Base-by-base conservation (phyloP, 2,797 vertebrate genomes). In the Poecilia wingei region DNA sequence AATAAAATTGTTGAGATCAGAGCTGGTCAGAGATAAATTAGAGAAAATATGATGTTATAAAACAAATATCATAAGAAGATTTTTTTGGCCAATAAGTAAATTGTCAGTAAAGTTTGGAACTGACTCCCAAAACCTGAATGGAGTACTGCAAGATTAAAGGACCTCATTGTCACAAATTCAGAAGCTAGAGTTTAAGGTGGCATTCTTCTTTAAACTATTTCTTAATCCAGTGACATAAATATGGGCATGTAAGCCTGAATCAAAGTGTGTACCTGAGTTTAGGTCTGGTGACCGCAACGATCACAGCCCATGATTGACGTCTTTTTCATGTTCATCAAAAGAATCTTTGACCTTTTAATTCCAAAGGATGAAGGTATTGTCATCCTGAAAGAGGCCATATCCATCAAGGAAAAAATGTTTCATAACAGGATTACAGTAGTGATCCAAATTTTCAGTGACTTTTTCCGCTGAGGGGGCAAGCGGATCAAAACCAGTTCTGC, bases 361-460 rank as follows among this genome's bases (percentile, higher is more conserved):
- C 25, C 45, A 13, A 10, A 16, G 18, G 9, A 75, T 41, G 2
- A 28, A n/a, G 16, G 25, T 47, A 41, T 9, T 69, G 33, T 53
- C 61, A 68, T 4, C 3, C 22, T 51, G 31, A 47, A 76, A n/a
- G 31, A 49, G 31, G 36, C 55, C 36, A 18, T 12, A 61, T 64
- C 57, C 74, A 45, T 47, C 55, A 75, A 57, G 41, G 31, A 28
- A 75, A 31, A 75, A 31, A 46, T 20, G n/a, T n/a, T 49, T 76
- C 7, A 25, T 47, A 45, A 64, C 55, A 75, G 16, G 41, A 45
- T 18, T 61, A 61, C 61, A 28, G 28, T 22, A 28, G 45, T 59
- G 55, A 75, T 57, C 31, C 55, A 64, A 4, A 75, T 47, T 49
- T 33, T 10, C 31, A 47, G 16, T 3, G 57, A 46, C 57, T 64